Percentiles rank a stretch among this genome's conserved stretches.
Conservation (phyloP, 23 tunicate genomes). For the Ascidia mentula region DNA sequence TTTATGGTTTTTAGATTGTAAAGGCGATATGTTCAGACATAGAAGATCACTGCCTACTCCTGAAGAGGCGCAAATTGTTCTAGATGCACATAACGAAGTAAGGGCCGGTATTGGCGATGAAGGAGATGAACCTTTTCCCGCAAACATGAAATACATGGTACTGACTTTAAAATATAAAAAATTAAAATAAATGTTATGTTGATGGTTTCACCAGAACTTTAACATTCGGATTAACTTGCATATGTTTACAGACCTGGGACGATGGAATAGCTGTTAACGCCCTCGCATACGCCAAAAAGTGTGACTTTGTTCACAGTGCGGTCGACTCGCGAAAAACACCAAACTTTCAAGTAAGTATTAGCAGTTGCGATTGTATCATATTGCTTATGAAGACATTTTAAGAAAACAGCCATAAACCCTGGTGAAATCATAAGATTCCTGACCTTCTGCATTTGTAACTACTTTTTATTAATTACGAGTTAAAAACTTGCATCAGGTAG, state of each 20-base stretch:
- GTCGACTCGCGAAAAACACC: constrained; percentile 41
- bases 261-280: constrained; percentile 67
- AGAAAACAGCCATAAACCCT: too few species aligned
- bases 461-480: too few species aligned
- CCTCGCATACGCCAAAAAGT: constrained; percentile 59
- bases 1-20: too few species aligned
- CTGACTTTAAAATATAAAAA: background rate
- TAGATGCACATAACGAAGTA: constrained; percentile 74
- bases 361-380: too few species aligned
- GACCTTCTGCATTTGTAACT: too few species aligned
- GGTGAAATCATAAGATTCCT: too few species aligned
- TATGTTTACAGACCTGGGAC: constrained; percentile 79
- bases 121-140: constrained; percentile 91
- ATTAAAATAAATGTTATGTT: background rate
- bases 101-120: constrained; percentile 73
- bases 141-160: constrained; percentile 88
- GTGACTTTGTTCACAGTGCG: constrained; percentile 68
- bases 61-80: constrained; percentile 47
- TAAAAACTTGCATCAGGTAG: too few species aligned
- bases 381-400: too few species aligned
- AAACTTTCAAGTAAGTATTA: constrained; percentile 21
- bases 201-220: background rate
- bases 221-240: background rate
- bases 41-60: constrained; percentile 39
- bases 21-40: constrained; percentile 27